Percentiles rank a stretch among this genome's conserved stretches.
Conservation (phyloP, 2,113 vertebrate species). For the Clarias macrocephalus region DNA sequence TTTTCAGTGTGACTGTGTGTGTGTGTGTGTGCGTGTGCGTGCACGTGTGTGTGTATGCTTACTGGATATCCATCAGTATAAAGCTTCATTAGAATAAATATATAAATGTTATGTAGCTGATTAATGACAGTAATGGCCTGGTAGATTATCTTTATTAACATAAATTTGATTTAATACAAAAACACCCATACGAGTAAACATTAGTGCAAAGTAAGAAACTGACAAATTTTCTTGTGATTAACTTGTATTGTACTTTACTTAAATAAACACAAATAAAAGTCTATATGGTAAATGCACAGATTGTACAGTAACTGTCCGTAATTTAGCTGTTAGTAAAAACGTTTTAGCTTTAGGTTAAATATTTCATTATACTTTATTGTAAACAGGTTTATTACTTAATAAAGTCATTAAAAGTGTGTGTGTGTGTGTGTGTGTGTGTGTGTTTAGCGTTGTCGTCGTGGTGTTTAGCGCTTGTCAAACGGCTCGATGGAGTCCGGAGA, state of each 20-base stretch:
- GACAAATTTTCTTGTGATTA: not conserved
- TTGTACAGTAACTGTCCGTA: not conserved
- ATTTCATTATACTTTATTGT: not conserved
- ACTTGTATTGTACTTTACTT: not conserved
- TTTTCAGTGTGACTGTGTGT: slow-evolving; percentile 13
- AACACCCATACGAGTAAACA: not conserved
- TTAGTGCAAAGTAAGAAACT: not conserved
- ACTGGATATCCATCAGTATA: slow-evolving; percentile 24
- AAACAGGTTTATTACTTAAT: not conserved
- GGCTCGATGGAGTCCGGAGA: slow-evolving; percentile 92
- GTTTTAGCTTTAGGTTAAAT: not conserved
- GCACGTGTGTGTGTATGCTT: not conserved
- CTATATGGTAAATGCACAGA: not conserved
- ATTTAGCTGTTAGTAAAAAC: not conserved
- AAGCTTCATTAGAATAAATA: not conserved
- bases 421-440: not conserved
- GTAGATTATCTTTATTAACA: not conserved
- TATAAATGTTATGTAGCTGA: not conserved
- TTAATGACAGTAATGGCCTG: not conserved
- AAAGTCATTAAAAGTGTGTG: not conserved
- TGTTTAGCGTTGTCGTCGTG: too few species aligned
- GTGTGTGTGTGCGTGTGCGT: not conserved
- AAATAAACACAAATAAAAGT: not conserved
- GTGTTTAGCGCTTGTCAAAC: slow-evolving; percentile 86
- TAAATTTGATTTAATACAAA: not conserved